Conservation (phyloP, 2,113 vertebrate genomes). For the Thryonomys swinderianus region DNA sequence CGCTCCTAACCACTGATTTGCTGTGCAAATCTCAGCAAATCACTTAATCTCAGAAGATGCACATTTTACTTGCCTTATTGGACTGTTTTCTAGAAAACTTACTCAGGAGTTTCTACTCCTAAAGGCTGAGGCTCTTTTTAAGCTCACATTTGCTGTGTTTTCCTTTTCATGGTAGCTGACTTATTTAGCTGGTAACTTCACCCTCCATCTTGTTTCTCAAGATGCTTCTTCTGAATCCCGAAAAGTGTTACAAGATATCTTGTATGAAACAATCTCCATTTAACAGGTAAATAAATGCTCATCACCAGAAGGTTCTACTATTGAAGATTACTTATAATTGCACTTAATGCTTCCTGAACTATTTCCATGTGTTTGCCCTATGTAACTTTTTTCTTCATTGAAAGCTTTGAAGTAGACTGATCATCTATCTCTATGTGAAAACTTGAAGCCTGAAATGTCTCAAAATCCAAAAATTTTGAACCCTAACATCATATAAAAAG, state of each 20-base stretch:
- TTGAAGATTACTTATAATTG: not conserved
- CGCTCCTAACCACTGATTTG: not conserved
- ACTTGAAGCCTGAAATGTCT: not conserved
- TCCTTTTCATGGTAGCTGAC: not conserved
- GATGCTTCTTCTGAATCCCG: not conserved
- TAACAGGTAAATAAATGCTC: not conserved
- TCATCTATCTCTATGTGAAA: not conserved
- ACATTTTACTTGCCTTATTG: not conserved
- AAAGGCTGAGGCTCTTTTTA: not conserved
- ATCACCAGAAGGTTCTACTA: not conserved
- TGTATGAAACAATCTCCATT: not conserved
- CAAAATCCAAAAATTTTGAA: not conserved
- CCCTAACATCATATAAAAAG: not conserved
- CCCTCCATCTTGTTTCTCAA: not conserved
- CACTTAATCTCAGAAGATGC: not conserved
- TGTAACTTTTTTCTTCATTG: not conserved
- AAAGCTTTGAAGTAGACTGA: not conserved
- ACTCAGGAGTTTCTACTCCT: not conserved
- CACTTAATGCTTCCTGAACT: not conserved
- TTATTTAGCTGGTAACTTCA: not conserved
- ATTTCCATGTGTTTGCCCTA: not conserved
- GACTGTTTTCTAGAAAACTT: not conserved
- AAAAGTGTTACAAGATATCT: not conserved
- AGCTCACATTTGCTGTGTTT: not conserved
- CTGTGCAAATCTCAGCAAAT: not conserved